Conservation (phyloP, 2,113 vertebrate genomes). For the Trichechus manatus region DNA sequence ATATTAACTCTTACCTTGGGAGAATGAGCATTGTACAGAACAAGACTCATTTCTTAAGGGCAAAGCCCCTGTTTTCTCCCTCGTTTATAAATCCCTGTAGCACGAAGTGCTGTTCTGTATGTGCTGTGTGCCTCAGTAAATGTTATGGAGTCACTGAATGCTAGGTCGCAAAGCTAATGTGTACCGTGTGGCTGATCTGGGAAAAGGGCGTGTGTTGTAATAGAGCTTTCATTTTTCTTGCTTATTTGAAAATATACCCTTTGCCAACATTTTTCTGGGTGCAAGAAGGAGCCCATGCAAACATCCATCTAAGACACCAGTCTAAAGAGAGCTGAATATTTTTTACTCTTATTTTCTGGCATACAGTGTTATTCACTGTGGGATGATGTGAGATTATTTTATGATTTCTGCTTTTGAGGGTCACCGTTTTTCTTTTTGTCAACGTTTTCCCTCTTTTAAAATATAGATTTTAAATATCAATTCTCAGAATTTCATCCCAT, state of each 20-base stretch:
- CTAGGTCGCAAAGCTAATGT: background rate
- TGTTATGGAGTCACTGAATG: background rate
- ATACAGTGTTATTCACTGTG: background rate
- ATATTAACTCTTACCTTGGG: background rate
- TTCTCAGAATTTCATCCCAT: background rate
- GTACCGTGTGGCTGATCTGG: background rate
- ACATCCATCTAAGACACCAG: background rate
- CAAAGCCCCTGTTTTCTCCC: background rate
- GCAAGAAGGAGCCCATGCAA: background rate
- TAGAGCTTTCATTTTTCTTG: background rate
- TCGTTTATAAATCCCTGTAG: background rate
- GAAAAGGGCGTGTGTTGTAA: background rate
- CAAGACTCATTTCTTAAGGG: background rate
- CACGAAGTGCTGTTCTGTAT: rapidly evolving
- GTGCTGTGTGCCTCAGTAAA: rapidly evolving
- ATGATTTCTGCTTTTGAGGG: conserved; percentile 28
- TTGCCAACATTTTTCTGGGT: background rate
- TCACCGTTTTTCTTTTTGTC: background rate
- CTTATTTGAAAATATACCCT: conserved; percentile 4
- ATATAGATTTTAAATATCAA: background rate
- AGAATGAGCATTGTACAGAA: background rate
- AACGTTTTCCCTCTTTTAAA: background rate
- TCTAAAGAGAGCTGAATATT: background rate
- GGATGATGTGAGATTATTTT: background rate
- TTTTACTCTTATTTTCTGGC: background rate